These are phyloP conservation scores for Pandemis cinnamomeana DNA, from an alignment of 2,888 invertebrate species.

Conservation along the genomic window DNA sequence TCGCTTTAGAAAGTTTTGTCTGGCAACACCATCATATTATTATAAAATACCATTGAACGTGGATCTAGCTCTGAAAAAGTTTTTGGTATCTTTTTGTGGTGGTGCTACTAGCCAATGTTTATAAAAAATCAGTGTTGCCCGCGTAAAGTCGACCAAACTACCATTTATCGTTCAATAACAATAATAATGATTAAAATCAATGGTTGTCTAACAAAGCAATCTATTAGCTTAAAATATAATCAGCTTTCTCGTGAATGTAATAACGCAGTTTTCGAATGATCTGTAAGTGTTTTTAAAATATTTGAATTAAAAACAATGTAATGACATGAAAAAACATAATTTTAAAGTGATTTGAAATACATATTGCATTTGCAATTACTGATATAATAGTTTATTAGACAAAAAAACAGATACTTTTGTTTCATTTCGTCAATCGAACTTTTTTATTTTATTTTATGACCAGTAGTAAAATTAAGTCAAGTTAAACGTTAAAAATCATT, in stretches of 20 bases:
- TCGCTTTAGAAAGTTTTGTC: neutral
- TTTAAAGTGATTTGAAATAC: slow-evolving; percentile 54
- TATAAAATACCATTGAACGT: neutral
- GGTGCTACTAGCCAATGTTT: slow-evolving; percentile 1
- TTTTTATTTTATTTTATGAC: too few species aligned
- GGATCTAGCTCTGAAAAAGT: neutral
- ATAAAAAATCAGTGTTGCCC: slow-evolving; percentile 56
- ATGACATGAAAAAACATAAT: too few species aligned
- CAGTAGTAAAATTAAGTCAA: too few species aligned
- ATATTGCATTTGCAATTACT: too few species aligned
- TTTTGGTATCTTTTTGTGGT: neutral
- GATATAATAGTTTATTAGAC: too few species aligned
- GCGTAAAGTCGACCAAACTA: slow-evolving; percentile 57
- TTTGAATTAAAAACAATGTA: too few species aligned
- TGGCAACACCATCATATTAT: neutral
- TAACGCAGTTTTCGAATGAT: slow-evolving; percentile 57
- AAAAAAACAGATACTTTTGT: too few species aligned
- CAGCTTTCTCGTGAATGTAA: slow-evolving; percentile 76
- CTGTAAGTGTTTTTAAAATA: slow-evolving; percentile 62
- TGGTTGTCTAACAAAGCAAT: slow-evolving; percentile 76
- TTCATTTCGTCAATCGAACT: too few species aligned
- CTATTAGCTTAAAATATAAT: slow-evolving; percentile 73
- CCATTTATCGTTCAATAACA: slow-evolving; percentile 51
- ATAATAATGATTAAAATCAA: slow-evolving; percentile 55
- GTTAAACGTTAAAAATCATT: neutral